Evolutionary conservation across 1,140 invertebrate species (phyloP).

Genomic region (Cherax destructor): DNA sequence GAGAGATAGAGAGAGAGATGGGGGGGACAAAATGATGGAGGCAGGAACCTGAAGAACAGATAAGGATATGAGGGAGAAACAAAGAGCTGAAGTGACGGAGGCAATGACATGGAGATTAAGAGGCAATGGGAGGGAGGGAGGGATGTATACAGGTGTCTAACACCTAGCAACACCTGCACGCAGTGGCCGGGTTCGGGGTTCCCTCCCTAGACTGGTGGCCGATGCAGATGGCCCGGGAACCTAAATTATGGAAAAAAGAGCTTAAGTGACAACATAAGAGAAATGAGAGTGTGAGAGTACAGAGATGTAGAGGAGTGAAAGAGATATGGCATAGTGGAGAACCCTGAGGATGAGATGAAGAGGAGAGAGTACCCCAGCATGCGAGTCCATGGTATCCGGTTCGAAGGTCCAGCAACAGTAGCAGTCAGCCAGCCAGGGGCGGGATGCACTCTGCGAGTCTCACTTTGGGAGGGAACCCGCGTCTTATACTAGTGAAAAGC

Average conservation of each 20-base stretch:
- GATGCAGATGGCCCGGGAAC: not conserved
- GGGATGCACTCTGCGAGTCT: not conserved
- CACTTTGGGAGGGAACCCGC: conserved; percentile 55
- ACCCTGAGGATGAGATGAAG: conserved; percentile 33
- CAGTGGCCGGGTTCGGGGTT: conserved; percentile 21
- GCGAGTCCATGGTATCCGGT: no score
- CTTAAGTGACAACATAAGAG: no score
- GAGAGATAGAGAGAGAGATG: no score
- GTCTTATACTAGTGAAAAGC: conserved; percentile 66
- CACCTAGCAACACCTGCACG: conserved; percentile 12
- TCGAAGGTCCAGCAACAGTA: no score
- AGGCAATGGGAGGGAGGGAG: not conserved
- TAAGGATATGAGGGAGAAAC: not conserved
- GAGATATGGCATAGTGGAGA: conserved; percentile 17
- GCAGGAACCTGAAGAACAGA: not conserved
- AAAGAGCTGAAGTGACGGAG: no score
- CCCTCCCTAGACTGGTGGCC: not conserved
- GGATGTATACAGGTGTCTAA: not conserved
- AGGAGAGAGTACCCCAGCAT: not conserved
- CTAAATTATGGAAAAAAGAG: not conserved
- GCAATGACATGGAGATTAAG: no score
- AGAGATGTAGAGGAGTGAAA: not conserved
- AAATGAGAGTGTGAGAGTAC: no score
- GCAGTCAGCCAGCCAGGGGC: not conserved
- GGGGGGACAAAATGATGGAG: no score